Evolutionary conservation across 30 jellyfish, hydroid and myxozoan species (phyloP).

Genomic region (Rhopilema esculentum): DNA sequence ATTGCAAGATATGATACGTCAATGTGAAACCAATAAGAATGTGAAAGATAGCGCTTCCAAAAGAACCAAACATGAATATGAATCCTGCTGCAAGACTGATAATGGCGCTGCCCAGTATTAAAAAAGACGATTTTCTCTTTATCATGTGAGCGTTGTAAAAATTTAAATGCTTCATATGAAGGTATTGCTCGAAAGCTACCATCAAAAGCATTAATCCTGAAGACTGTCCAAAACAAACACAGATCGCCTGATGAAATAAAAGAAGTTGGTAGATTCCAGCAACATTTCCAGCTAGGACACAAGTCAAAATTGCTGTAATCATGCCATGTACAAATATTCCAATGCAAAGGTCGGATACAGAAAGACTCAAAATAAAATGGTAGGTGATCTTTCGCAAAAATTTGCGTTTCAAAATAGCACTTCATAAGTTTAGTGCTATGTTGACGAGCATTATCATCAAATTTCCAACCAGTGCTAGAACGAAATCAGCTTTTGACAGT

Average conservation of each 20-base stretch:
- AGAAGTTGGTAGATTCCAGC: not conserved
- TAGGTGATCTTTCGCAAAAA: not conserved
- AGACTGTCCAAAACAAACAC: not conserved
- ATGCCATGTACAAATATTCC: not conserved
- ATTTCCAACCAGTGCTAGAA: not conserved
- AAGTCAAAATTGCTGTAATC: not conserved
- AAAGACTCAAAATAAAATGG: not conserved
- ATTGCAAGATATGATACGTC: not conserved
- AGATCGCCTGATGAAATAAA: not conserved
- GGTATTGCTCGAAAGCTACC: not conserved
- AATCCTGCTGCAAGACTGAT: not conserved
- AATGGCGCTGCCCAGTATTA: not conserved
- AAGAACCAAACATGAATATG: not conserved
- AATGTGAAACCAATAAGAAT: not conserved
- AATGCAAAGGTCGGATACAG: not conserved
- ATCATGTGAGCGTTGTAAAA: not conserved
- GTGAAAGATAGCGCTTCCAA: not conserved
- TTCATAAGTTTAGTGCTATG: not conserved
- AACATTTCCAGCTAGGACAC: not conserved
- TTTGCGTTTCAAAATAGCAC: not conserved
- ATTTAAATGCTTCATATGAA: not conserved
- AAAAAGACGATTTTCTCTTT: not conserved
- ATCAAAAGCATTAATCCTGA: not conserved
- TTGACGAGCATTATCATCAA: not conserved
- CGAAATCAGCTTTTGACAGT: not conserved